A percentile compares a stretch with the other conserved stretches of the same genome.
These are phyloP conservation scores for Pocillopora damicornis DNA, from an alignment of 64 coral and sea anemone genomes.

Conservation along the genomic window DNA sequence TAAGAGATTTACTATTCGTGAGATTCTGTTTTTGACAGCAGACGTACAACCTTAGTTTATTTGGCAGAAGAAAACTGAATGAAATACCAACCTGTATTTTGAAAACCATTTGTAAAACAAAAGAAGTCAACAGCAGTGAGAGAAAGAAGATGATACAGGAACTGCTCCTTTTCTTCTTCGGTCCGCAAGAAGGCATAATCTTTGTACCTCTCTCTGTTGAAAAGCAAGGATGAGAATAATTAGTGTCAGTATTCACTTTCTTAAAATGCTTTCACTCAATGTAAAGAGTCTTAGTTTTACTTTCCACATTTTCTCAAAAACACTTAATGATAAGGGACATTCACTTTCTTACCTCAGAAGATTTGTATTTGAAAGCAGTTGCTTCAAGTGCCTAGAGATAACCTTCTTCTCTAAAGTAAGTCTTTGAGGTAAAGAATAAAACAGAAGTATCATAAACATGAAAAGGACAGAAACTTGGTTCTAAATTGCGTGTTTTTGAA, in stretches of 20 bases:
- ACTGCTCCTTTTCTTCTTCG: constrained; percentile 97
- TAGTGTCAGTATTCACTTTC: neutral
- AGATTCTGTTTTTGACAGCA: neutral
- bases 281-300: neutral
- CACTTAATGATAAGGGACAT: too few species aligned
- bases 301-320: neutral
- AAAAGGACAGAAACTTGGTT: too few species aligned
- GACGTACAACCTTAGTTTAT: neutral
- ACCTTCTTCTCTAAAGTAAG: constrained; percentile 93
- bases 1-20: neutral
- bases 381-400: constrained; percentile 83
- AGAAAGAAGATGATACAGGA: constrained; percentile 88
- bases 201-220: constrained; percentile 72
- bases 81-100: constrained; percentile 62
- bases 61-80: neutral
- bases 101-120: constrained; percentile 98
- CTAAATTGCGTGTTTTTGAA: too few species aligned
- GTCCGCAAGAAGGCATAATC: constrained; percentile 93
- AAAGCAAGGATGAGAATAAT: neutral
- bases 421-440: constrained; percentile 17
- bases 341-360: constrained; percentile 73
- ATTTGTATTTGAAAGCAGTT: constrained; percentile 69
- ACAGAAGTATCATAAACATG: neutral
- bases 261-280: too few species aligned
- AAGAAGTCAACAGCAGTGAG: constrained; percentile 96